Evolutionary conservation across 2,113 vertebrate genomes (phyloP).

Genomic region (Chaenogobius annularis): DNA sequence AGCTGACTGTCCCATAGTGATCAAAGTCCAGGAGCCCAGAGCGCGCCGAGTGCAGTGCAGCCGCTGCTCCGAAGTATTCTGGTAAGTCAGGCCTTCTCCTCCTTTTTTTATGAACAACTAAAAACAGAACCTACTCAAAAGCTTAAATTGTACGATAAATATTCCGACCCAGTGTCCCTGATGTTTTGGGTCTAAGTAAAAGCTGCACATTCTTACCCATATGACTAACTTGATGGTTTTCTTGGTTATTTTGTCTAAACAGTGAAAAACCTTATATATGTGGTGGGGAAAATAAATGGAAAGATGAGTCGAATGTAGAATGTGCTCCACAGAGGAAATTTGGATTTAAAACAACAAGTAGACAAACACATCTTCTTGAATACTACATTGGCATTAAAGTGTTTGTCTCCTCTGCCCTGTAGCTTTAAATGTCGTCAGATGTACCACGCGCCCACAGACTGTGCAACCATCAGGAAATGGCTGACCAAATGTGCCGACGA

Average conservation of each 20-base stretch:
- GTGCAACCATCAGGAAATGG: constrained; percentile 97
- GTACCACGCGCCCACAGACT: constrained; percentile 99
- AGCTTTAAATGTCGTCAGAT: constrained; percentile 99
- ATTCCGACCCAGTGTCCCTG: too few relatives aligned
- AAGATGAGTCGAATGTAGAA: too few relatives aligned
- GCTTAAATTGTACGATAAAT: neutral
- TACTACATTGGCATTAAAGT: neutral
- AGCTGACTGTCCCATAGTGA: constrained; percentile 98
- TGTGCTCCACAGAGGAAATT: too few relatives aligned
- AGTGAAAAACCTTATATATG: too few relatives aligned
- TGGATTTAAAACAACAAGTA: too few relatives aligned
- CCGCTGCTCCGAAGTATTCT: constrained; percentile 97
- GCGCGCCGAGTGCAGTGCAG: constrained; percentile 97
- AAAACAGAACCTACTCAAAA: too few relatives aligned
- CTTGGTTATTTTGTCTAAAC: too few relatives aligned
- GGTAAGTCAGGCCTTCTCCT: constrained; percentile 71
- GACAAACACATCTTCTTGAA: neutral
- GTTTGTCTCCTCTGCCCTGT: constrained; percentile 1
- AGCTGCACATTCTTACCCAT: too few relatives aligned
- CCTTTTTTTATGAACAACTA: neutral
- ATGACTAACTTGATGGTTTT: too few relatives aligned
- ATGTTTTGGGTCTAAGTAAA: too few relatives aligned
- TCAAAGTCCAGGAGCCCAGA: constrained; percentile 96
- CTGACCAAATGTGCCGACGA: constrained; percentile 99
- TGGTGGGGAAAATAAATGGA: too few relatives aligned